Evolutionary conservation across 2,113 vertebrate genomes (phyloP).

Genomic region (Tenrec ecaudatus): DNA sequence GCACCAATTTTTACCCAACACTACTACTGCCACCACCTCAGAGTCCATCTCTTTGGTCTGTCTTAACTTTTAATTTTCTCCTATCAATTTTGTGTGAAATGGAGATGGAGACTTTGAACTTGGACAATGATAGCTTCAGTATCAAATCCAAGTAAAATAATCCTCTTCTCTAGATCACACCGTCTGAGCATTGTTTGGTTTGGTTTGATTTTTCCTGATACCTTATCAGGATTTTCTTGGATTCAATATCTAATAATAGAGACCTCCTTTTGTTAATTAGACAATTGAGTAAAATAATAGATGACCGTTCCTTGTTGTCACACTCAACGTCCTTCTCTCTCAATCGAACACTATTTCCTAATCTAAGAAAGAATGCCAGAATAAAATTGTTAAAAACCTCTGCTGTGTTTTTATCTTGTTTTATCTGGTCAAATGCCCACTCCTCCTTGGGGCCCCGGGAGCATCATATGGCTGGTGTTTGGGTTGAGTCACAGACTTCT

Average conservation of each 20-base stretch:
- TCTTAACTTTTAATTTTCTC: not conserved
- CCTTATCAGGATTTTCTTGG: too few species aligned
- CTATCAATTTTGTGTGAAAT: not conserved
- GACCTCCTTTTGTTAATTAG: too few species aligned
- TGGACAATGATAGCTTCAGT: not conserved
- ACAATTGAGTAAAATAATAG: not conserved
- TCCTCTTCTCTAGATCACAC: too few species aligned
- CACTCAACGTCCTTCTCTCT: not conserved
- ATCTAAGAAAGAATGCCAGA: conserved; percentile 12
- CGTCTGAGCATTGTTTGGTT: too few species aligned
- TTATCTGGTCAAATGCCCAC: not conserved
- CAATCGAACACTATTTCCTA: not conserved
- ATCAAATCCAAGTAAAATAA: not conserved
- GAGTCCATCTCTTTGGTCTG: not conserved
- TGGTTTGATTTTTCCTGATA: too few species aligned
- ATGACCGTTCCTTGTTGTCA: not conserved
- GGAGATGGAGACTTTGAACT: not conserved
- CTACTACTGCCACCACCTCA: not conserved
- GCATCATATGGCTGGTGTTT: not conserved
- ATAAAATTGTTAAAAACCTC: conserved; percentile 9
- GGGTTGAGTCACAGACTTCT: not conserved
- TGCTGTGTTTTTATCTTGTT: not conserved
- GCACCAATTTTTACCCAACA: too few species aligned
- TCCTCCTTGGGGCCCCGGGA: not conserved
- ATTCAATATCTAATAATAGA: too few species aligned